Percentiles rank a stretch among this genome's conserved stretches.
phyloP scores from a whole-genome alignment of 2,888 invertebrate genomes.

The Amorpha juglandis region DNA sequence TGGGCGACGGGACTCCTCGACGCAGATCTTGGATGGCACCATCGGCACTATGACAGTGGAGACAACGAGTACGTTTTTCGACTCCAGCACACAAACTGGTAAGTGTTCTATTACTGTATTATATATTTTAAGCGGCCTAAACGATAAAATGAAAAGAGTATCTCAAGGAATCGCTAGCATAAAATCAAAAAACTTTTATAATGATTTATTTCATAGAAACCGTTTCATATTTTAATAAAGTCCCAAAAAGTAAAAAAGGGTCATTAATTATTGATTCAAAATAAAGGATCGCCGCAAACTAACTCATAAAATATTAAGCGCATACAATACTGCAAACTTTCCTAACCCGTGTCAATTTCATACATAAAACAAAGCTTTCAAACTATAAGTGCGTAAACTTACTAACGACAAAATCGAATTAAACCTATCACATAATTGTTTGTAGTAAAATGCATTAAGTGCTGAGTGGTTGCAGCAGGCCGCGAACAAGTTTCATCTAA shows the following conservation, averaged over 20 bases:
- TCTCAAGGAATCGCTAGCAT: no score
- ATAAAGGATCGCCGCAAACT: no score
- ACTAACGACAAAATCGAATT: not conserved
- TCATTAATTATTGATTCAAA: no score
- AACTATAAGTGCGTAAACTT: not conserved
- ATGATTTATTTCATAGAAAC: no score
- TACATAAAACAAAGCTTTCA: slow-evolving; percentile 9
- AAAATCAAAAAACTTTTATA: no score
- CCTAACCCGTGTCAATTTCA: not conserved
- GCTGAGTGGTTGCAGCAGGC: slow-evolving; percentile 28
- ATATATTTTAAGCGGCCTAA: no score
- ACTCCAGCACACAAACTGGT: slow-evolving; percentile 97
- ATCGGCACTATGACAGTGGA: slow-evolving; percentile 97
- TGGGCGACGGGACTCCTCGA: slow-evolving; percentile 92
- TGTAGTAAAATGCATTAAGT: slow-evolving; percentile 28
- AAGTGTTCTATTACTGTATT: slow-evolving; percentile 62
- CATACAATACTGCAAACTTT: not conserved
- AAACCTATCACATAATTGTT: slow-evolving; percentile 6
- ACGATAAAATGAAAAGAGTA: no score
- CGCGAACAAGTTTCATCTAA: slow-evolving; percentile 50
- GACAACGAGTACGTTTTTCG: slow-evolving; percentile 95
- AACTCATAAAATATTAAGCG: no score
- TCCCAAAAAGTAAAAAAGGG: no score
- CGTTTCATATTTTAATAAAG: no score
- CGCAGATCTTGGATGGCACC: slow-evolving; percentile 96